phyloP scores from a whole-genome alignment of 53 echinoderm and acorn worm species.

The Mesocentrotus franciscanus region DNA sequence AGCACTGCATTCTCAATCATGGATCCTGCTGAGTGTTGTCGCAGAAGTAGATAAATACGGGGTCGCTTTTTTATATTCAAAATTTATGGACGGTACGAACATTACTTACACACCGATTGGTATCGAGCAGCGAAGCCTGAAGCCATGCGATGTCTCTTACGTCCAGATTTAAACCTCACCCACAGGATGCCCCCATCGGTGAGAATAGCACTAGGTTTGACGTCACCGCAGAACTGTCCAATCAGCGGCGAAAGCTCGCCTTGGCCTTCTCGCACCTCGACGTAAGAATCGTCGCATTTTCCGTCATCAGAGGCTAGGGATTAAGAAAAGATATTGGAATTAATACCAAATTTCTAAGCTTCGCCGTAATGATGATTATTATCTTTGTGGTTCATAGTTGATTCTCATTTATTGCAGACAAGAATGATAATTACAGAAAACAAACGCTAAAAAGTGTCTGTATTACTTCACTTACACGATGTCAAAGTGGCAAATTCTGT shows the following conservation, averaged over 20 bases:
- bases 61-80: neutral
- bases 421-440: too few species aligned
- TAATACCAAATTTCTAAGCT: too few species aligned
- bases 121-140: constrained; percentile 80
- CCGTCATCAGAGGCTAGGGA: constrained; percentile 59
- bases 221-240: constrained; percentile 81
- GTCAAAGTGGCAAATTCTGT: too few species aligned
- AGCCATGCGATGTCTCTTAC: constrained; percentile 59
- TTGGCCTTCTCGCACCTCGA: constrained; percentile 81
- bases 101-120: constrained; percentile 94
- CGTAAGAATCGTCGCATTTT: constrained; percentile 69
- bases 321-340: neutral
- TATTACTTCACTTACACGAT: too few species aligned
- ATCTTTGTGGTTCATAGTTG: too few species aligned
- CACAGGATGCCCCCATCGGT: constrained; percentile 74
- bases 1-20: too few species aligned
- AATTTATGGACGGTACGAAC: constrained; percentile 1
- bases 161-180: constrained; percentile 79
- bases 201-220: constrained; percentile 71
- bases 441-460: too few species aligned
- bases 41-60: too few species aligned
- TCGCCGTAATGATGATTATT: too few species aligned
- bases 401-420: too few species aligned
- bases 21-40: too few species aligned
- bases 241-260: constrained; percentile 81